Evolutionary conservation across 2,888 invertebrate species (phyloP), one percentile per base, ranked within the genome.

Genomic region (Carabus problematicus): DNA sequence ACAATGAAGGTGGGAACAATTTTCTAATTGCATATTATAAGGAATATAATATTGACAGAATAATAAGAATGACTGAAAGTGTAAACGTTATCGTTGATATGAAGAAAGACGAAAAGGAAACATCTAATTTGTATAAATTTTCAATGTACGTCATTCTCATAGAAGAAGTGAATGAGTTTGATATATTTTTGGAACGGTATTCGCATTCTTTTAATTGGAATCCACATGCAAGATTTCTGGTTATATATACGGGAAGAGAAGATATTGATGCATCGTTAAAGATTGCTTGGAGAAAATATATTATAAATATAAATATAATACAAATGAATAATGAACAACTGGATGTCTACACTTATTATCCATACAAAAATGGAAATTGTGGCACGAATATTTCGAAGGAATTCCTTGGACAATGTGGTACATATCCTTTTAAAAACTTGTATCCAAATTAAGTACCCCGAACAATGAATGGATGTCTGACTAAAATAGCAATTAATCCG

Each of bases 281-380:
- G 18, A 45, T 61, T n/a, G 43, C 61, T 43, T 61, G 61, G 61
- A 42, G 11, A n/a, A 62, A 52, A 62, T 62, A 62, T 62, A 40
- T 62, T 14, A 49, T 14, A 1, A 62, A 62, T 49, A 52, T 62
- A 29, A 40, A 49, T 39, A 41, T 62, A 14, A 52, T 62, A 29
- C 3, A 19, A 18, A 29, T 62, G 29, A n/a, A 62, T n/a, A 62
- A 49, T 43, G 43, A 60, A 40, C 39, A 52, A 40, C 8, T 49
- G 39, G 16, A 45, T 45, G 7, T 45, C 14, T 45, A 45, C 7
- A 45, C 45, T 45, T 45, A 45, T 45, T 45, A 12, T 6, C 45
- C 45, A 4, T 45, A 45, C 14, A 45, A 45, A 45, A 12, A 45
- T 45, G 45, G 14, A 1, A 45, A 45, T 12, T 45, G 45, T 45